These are phyloP conservation scores for Pheosia tremula DNA, from an alignment of 2,888 invertebrate genomes.

Conservation along the genomic window DNA sequence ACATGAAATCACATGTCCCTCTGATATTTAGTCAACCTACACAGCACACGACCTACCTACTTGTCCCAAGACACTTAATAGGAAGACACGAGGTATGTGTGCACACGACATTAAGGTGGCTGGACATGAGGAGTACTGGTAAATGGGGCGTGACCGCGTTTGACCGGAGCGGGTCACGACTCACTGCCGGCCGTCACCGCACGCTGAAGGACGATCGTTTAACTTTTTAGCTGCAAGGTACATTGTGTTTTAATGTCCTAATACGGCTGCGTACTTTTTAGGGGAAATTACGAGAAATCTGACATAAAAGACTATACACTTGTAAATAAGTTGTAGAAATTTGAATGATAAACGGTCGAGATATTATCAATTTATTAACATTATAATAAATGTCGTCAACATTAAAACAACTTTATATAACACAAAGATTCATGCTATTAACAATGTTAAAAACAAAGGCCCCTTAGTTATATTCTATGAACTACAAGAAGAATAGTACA, in stretches of 20 bases:
- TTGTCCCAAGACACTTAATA: constrained; percentile 20
- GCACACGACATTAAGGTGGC: constrained; percentile 43
- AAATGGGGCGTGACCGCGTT: constrained; percentile 75
- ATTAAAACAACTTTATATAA: no score
- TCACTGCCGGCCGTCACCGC: constrained; percentile 40
- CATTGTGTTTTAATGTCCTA: constrained; percentile 1
- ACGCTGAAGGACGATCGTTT: constrained; percentile 31
- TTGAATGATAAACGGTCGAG: neutral
- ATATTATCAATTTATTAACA: neutral
- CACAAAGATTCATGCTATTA: no score
- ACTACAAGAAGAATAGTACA: no score
- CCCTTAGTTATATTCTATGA: no score
- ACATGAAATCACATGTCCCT: no score
- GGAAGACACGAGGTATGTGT: constrained; percentile 16
- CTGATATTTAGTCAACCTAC: no score
- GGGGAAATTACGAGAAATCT: neutral
- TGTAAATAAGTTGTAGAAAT: neutral
- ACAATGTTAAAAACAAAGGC: no score
- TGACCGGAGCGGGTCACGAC: constrained; percentile 70
- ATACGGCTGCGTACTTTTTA: constrained; percentile 5
- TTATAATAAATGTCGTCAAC: no score
- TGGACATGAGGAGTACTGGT: constrained; percentile 52
- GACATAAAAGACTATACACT: neutral
- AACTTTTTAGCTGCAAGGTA: constrained; percentile 4
- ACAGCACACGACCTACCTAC: neutral